Evolutionary conservation across 1,140 invertebrate species (phyloP), one percentile per base, ranked within the genome.

Genomic region (Hylyphantes graminicola): DNA sequence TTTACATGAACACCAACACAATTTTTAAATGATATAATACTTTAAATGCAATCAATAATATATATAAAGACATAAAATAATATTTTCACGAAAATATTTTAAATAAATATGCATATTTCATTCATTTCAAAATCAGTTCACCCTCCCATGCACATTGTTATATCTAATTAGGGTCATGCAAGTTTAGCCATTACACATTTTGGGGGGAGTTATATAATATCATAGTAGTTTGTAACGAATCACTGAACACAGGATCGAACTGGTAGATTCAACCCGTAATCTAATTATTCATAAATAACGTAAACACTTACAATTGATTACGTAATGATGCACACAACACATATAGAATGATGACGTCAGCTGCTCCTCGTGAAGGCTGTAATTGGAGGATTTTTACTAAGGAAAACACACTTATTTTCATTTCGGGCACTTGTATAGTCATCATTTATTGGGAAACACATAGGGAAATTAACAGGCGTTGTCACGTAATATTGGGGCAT

Each of bases 331-430:
- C 57, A 83, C 72, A 83, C 51, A 83, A 83, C 50, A 83, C 61
- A 61, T 75, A 75, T 75, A 75, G 77, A 54, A 70, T 74, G 55
- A 73, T 35, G 54, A 67, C 59, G 67, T 65, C 70, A 83, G 80
- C 80, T 83, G 80, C 80, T 74, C 51, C 80, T 6, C 53, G 80
- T 83, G 80, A 74, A 63, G 80, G 80, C 80, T 83, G 80, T 19
- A 48, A 83, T 48, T 70, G 19, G 54, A 81, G 53, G 72, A 55
- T 51, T 35, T n/a, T 35, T 35, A 35, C 35, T 35, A 35, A 1
- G 35, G 35, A 35, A 35, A 35, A 35, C 35, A 35, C 35, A 35
- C 35, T 35, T 35, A 35, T 35, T 35, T 35, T 35, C 35, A 35
- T 35, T 1, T 35, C 35, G 35, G 35, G 35, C 35, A 35, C 35